phyloP scores from a whole-genome alignment of 1,140 invertebrate species.

The Conopomorpha cramerella region DNA sequence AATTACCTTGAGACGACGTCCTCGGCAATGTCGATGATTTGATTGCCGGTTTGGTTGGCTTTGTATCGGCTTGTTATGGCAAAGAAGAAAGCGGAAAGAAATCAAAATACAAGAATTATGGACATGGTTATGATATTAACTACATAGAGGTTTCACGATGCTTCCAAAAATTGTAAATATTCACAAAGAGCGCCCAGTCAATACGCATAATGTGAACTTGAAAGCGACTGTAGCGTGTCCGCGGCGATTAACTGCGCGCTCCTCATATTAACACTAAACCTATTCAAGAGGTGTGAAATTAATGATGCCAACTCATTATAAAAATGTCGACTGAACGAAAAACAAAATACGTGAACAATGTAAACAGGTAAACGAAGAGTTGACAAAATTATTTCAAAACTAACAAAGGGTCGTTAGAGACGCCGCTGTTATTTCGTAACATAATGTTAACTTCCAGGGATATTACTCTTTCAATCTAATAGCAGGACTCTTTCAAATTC shows the following conservation, averaged over 20 bases:
- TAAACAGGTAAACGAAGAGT: no score
- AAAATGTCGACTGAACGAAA: not conserved
- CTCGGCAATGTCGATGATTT: conserved; percentile 91
- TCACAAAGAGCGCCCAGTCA: no score
- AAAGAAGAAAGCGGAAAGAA: conserved; percentile 60
- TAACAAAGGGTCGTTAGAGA: no score
- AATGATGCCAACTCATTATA: not conserved
- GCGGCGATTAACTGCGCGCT: no score
- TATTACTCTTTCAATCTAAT: no score
- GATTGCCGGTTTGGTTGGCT: conserved; percentile 92
- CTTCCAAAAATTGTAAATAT: not conserved
- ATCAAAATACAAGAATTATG: conserved; percentile 56
- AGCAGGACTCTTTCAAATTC: no score
- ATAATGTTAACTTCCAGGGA: no score
- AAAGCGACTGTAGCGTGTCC: no score
- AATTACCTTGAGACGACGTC: conserved; percentile 90
- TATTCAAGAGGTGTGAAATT: no score
- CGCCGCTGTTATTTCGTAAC: no score
- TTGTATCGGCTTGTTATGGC: conserved; percentile 79
- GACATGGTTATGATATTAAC: conserved; percentile 51
- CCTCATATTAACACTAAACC: no score
- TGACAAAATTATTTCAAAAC: conserved; percentile 2
- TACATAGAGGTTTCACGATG: conserved; percentile 17
- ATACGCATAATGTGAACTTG: no score
- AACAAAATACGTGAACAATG: not conserved